These are phyloP conservation scores for Brachyopa scutellaris DNA, from an alignment of 2,888 invertebrate species.

Conservation along the genomic window DNA sequence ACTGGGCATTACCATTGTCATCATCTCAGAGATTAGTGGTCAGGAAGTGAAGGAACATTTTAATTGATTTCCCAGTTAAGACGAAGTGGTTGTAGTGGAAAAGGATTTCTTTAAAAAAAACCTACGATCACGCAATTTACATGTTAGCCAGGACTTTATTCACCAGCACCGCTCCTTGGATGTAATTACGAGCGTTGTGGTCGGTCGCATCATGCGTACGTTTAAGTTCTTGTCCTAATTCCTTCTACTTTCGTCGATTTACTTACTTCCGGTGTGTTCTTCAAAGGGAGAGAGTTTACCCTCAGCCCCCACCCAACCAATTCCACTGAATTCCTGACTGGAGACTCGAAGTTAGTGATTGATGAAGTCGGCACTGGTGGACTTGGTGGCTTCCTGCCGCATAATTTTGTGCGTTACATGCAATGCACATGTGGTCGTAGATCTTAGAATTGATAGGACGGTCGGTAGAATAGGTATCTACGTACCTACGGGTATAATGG, in stretches of 20 bases:
- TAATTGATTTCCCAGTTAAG: constrained; percentile 35
- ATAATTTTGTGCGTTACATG: constrained; percentile 68
- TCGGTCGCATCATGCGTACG: constrained; percentile 19
- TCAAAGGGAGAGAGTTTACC: constrained; percentile 20
- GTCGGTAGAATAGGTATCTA: no score
- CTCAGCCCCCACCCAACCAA: no score
- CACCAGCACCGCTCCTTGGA: constrained; percentile 2
- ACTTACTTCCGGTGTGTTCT: constrained; percentile 13
- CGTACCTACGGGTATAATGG: constrained; percentile 15
- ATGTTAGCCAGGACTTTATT: constrained; percentile 32
- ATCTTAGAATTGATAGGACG: constrained; percentile 60
- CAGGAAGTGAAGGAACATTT: constrained; percentile 21
- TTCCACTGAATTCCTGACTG: constrained; percentile 39
- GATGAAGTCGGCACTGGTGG: constrained; percentile 52
- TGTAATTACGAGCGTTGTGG: constrained; percentile 25
- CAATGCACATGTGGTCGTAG: constrained; percentile 52
- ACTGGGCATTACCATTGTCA: neutral
- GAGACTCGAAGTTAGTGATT: constrained; percentile 60
- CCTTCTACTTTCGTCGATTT: constrained; percentile 37
- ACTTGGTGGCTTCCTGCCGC: constrained; percentile 60
- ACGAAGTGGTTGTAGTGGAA: neutral
- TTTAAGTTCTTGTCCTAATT: constrained; percentile 36
- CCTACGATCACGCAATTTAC: constrained; percentile 55
- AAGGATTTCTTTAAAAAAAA: neutral
- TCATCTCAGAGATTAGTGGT: constrained; percentile 14